Percentiles rank a stretch among this genome's conserved stretches.
These are phyloP conservation scores for Acronicta psi DNA, from an alignment of 2,888 invertebrate genomes.

Conservation along the genomic window DNA sequence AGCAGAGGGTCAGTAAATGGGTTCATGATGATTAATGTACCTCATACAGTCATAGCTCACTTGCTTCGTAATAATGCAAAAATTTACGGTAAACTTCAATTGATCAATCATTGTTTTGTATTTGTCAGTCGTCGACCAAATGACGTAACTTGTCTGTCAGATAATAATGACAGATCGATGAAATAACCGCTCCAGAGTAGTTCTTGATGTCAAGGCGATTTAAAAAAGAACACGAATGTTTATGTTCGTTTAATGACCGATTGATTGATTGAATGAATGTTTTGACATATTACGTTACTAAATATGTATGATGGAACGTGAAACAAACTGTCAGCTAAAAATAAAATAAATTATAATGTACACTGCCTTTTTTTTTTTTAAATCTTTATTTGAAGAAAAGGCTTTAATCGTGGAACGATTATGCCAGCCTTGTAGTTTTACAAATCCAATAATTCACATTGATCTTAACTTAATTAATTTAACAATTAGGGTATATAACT, in stretches of 20 bases:
- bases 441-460: too few relatives aligned
- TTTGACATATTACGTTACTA: constrained; percentile 18
- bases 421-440: too few relatives aligned
- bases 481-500: too few relatives aligned
- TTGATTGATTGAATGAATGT: constrained; percentile 27
- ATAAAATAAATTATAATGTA: neutral
- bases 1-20: too few relatives aligned
- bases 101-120: constrained; percentile 28
- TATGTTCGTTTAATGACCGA: constrained; percentile 13
- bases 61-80: too few relatives aligned
- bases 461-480: too few relatives aligned
- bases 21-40: too few relatives aligned
- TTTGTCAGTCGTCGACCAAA: neutral
- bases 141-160: constrained; percentile 20
- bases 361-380: too few relatives aligned
- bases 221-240: constrained; percentile 20
- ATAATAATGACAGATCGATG: constrained; percentile 40
- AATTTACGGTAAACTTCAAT: constrained; percentile 10
- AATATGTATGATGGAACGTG: neutral
- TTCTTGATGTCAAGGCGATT: constrained; percentile 34
- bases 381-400: too few relatives aligned
- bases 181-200: constrained; percentile 17
- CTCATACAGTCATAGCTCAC: too few relatives aligned
- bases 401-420: too few relatives aligned
- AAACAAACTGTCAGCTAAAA: too few relatives aligned